Percentiles rank a stretch among this genome's conserved stretches.
Evolutionary conservation across 1,140 invertebrate genomes (phyloP).

Genomic region (Tetraneura akinire): DNA sequence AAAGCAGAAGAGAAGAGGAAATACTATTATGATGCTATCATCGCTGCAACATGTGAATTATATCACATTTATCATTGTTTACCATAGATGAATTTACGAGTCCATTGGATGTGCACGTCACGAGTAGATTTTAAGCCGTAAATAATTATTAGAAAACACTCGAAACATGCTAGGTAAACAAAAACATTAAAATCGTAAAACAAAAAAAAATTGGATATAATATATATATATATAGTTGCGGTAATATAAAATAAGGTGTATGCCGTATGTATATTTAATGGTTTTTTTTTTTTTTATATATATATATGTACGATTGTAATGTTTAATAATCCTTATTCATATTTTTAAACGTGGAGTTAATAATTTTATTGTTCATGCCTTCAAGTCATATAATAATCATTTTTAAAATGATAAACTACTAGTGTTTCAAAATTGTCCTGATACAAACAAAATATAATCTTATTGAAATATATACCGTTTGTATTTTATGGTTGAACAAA

Average conservation of each 20-base stretch:
- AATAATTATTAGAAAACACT: slow-evolving; percentile 10
- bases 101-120: not conserved
- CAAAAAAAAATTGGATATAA: slow-evolving; percentile 11
- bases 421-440: not conserved
- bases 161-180: not conserved
- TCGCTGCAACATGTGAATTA: not conserved
- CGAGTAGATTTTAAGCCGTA: not conserved
- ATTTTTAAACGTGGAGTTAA: not conserved
- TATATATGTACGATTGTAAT: slow-evolving; percentile 1
- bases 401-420: slow-evolving; percentile 7
- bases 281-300: slow-evolving; percentile 5
- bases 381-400: slow-evolving; percentile 22
- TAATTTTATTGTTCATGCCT: slow-evolving; percentile 36
- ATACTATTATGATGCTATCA: not conserved
- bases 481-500: not conserved
- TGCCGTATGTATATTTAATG: slow-evolving; percentile 2
- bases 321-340: slow-evolving; percentile 17
- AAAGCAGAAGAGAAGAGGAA: not conserved
- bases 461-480: slow-evolving; percentile 4
- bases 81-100: slow-evolving; percentile 28
- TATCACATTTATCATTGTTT: not conserved
- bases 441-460: slow-evolving; percentile 9
- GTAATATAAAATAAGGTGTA: slow-evolving; percentile 25
- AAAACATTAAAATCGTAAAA: slow-evolving; percentile 18
- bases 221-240: not conserved